Conservation (phyloP, 1,140 invertebrate genomes). For the Nomia melanderi region DNA sequence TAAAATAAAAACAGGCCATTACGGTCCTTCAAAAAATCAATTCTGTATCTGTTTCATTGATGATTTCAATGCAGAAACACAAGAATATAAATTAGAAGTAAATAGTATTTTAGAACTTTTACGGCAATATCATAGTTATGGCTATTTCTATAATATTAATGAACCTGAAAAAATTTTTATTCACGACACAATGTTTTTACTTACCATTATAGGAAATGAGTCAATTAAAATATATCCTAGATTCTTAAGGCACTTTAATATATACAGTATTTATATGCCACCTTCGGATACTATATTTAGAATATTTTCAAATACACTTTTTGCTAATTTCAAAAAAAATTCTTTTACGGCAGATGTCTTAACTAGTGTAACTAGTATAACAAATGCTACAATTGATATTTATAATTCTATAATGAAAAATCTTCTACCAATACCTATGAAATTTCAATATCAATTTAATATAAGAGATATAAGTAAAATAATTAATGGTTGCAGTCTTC, state of each 20-base stretch:
- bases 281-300: slow-evolving; percentile 83
- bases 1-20: slow-evolving; percentile 82
- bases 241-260: slow-evolving; percentile 85
- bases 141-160: slow-evolving; percentile 84
- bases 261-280: slow-evolving; percentile 83
- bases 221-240: slow-evolving; percentile 80
- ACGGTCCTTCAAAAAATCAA: slow-evolving; percentile 82
- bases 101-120: slow-evolving; percentile 85
- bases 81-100: slow-evolving; percentile 79
- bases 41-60: slow-evolving; percentile 86
- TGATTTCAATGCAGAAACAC: slow-evolving; percentile 84
- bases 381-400: slow-evolving; percentile 83
- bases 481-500: slow-evolving; percentile 84
- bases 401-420: slow-evolving; percentile 82
- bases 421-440: slow-evolving; percentile 83
- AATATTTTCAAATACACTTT: slow-evolving; percentile 84
- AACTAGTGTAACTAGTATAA: slow-evolving; percentile 82
- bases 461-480: slow-evolving; percentile 84
- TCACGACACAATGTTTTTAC: slow-evolving; percentile 82
- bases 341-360: slow-evolving; percentile 84
- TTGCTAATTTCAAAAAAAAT: slow-evolving; percentile 82
- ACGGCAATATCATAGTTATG: slow-evolving; percentile 85
- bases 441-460: slow-evolving; percentile 86
- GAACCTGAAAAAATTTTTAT: slow-evolving; percentile 82
- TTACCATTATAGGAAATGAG: slow-evolving; percentile 79